These are phyloP conservation scores for Scaptodrosophila latifasciaeformis DNA, from an alignment of 2,888 invertebrate genomes.

Conservation along the genomic window DNA sequence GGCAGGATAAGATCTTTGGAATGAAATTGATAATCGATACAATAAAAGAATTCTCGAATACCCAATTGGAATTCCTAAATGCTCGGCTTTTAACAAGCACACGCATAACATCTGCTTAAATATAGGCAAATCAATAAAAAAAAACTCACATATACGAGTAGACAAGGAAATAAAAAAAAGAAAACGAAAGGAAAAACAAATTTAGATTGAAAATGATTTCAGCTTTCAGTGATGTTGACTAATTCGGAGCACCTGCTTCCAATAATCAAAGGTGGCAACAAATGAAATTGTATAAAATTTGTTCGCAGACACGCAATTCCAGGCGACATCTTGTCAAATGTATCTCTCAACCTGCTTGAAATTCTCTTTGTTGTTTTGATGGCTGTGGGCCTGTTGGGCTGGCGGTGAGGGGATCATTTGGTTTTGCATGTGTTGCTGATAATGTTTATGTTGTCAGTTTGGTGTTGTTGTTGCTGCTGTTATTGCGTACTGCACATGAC, in stretches of 20 bases:
- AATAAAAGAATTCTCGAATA: too few relatives aligned
- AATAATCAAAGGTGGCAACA: conserved; percentile 24
- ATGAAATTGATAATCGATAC: too few relatives aligned
- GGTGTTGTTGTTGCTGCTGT: conserved; percentile 30
- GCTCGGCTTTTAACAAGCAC: background rate
- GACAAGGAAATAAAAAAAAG: too few relatives aligned
- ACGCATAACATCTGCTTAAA: background rate
- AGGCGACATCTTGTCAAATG: conserved; percentile 50
- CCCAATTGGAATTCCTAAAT: too few relatives aligned
- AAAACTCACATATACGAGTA: too few relatives aligned
- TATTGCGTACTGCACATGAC: conserved; percentile 53
- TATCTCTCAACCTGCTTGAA: conserved; percentile 44
- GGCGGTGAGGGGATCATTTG: background rate
- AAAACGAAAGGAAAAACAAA: too few relatives aligned
- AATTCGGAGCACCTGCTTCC: conserved; percentile 23
- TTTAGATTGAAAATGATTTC: too few relatives aligned
- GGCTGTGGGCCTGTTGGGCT: background rate
- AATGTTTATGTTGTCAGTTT: conserved; percentile 54
- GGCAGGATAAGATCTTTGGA: too few relatives aligned
- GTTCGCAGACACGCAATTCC: conserved; percentile 24
- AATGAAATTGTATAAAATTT: conserved; percentile 40
- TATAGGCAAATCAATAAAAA: conserved; percentile 15
- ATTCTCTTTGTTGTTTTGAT: too few relatives aligned
- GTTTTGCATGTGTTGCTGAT: conserved; percentile 50
- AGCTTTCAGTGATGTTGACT: conserved; percentile 14